Evolutionary conservation across 2,888 invertebrate species (phyloP).

Genomic region (Meiosimyza decipiens): DNA sequence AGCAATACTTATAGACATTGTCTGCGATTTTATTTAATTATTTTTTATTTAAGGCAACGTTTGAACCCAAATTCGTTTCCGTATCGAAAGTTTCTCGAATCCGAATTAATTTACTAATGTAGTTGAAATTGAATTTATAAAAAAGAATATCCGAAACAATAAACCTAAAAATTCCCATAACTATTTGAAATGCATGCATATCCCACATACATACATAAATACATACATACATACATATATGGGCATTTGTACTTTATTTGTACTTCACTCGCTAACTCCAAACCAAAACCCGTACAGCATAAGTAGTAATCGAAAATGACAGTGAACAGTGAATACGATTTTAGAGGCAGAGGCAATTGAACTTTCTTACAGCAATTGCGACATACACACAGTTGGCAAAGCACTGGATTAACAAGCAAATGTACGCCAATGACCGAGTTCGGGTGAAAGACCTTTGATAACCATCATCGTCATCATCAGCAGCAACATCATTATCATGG

Average conservation of each 20-base stretch:
- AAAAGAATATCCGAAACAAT: too few relatives aligned
- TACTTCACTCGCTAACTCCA: background rate
- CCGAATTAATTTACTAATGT: too few relatives aligned
- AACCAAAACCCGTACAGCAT: slow-evolving; percentile 1
- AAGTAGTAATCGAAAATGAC: slow-evolving; percentile 53
- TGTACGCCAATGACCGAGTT: slow-evolving; percentile 69
- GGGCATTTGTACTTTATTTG: background rate
- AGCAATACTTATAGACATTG: too few relatives aligned
- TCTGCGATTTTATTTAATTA: too few relatives aligned
- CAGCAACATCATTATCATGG: slow-evolving; percentile 36
- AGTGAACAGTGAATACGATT: slow-evolving; percentile 60
- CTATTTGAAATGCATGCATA: background rate
- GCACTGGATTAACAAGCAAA: slow-evolving; percentile 65
- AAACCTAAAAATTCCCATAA: too few relatives aligned
- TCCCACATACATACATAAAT: slow-evolving; percentile 5
- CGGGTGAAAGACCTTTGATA: slow-evolving; percentile 69
- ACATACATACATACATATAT: background rate
- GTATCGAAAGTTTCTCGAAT: too few relatives aligned
- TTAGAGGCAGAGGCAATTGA: slow-evolving; percentile 61
- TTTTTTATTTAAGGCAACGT: too few relatives aligned
- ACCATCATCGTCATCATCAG: slow-evolving; percentile 64
- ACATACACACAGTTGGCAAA: slow-evolving; percentile 65
- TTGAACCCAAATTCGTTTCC: too few relatives aligned
- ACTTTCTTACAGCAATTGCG: slow-evolving; percentile 66
- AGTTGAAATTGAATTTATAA: too few relatives aligned